Evolutionary conservation across 2,113 vertebrate genomes (phyloP).

Genomic region (Mus musculus): DNA sequence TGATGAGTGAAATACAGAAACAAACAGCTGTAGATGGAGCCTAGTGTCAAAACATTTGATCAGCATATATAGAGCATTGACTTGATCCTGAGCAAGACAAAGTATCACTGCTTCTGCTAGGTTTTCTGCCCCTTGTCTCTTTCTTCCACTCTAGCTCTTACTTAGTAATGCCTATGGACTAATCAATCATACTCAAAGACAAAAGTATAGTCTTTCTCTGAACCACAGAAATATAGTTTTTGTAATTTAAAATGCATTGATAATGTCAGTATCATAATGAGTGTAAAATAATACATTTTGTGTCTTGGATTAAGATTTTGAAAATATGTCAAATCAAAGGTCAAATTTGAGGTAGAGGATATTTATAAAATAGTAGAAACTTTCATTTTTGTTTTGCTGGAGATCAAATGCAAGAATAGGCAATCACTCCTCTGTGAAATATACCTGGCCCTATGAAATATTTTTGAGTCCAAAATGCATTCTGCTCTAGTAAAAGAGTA

Average conservation of each 20-base stretch:
- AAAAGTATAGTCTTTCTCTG: constrained; percentile 2
- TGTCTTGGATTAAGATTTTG: background rate
- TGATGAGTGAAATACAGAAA: constrained; percentile 81
- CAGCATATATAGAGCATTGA: background rate
- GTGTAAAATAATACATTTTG: background rate
- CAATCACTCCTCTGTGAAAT: background rate
- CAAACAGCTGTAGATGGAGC: constrained; percentile 2
- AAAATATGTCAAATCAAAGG: background rate
- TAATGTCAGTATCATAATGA: background rate
- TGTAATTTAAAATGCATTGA: constrained; percentile 16
- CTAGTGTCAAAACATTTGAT: background rate
- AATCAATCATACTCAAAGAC: background rate
- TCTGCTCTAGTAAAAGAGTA: background rate
- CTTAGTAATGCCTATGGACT: background rate
- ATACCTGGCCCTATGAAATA: background rate
- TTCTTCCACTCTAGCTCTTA: too few species aligned
- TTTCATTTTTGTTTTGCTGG: background rate
- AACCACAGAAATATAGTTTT: background rate
- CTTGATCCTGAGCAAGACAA: background rate
- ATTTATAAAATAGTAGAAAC: background rate
- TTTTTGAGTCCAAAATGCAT: background rate
- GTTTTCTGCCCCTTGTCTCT: too few species aligned
- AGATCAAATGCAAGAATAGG: background rate
- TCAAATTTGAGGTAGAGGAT: background rate
- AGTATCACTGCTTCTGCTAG: background rate